Evolutionary conservation across 2,888 invertebrate genomes (phyloP).

Genomic region (Ophion ventricosus): DNA sequence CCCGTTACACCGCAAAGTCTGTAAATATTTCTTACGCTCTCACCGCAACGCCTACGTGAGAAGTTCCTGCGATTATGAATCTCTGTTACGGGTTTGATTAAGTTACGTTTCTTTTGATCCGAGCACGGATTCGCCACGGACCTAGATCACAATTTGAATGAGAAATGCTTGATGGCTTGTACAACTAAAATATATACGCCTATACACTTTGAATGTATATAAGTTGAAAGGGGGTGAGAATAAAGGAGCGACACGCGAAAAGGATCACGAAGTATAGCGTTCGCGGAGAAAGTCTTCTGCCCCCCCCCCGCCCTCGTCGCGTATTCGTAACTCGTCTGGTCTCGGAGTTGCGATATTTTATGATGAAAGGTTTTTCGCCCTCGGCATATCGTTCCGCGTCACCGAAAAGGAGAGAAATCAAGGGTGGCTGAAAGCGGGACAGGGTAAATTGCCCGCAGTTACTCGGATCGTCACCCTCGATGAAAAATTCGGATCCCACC

Average conservation of each 20-base stretch:
- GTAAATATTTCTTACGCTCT: constrained; percentile 23
- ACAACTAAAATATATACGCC: too few relatives aligned
- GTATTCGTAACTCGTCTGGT: constrained; percentile 50
- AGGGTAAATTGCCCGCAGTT: constrained; percentile 20
- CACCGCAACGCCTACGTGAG: not conserved
- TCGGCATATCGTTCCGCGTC: constrained; percentile 49
- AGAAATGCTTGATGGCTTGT: not conserved
- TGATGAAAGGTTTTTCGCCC: constrained; percentile 70
- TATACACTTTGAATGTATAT: too few relatives aligned
- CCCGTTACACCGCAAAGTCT: constrained; percentile 14
- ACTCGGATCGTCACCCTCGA: constrained; percentile 62
- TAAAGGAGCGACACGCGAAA: constrained; percentile 45
- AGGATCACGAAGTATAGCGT: constrained; percentile 49
- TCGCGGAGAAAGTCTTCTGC: constrained; percentile 16
- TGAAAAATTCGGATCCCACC: constrained; percentile 54
- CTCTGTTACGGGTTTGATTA: not conserved
- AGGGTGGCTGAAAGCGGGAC: not conserved
- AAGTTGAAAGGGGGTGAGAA: constrained; percentile 45
- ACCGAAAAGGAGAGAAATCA: constrained; percentile 26
- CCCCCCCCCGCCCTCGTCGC: constrained; percentile 30
- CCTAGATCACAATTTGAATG: too few relatives aligned
- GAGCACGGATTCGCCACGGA: too few relatives aligned
- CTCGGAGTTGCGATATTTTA: constrained; percentile 72
- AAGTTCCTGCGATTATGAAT: constrained; percentile 6
- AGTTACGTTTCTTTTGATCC: not conserved